A percentile compares a stretch with the other conserved stretches of the same genome.
These are phyloP conservation scores for Notodonta ziczac DNA, from an alignment of 2,888 invertebrate genomes.

Conservation along the genomic window DNA sequence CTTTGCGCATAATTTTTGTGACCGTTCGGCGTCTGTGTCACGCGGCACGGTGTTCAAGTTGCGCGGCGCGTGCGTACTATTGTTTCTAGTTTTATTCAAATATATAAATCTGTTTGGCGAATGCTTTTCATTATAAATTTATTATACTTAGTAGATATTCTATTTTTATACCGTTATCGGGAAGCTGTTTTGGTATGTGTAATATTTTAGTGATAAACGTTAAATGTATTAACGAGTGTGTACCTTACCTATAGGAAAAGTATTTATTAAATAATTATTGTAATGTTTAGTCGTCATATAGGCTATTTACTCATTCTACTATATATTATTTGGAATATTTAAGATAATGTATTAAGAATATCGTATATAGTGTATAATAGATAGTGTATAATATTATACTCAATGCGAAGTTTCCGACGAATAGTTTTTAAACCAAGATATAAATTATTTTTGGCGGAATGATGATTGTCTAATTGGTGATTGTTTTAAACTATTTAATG, in stretches of 20 bases:
- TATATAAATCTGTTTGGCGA: neutral
- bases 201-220: neutral
- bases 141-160: neutral
- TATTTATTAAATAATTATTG: neutral
- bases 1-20: no score
- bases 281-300: neutral
- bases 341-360: neutral
- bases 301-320: neutral
- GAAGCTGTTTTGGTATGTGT: neutral
- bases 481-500: no score
- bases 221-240: neutral
- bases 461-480: no score
- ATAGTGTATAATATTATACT: no score
- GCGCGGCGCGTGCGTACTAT: no score
- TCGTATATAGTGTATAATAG: no score
- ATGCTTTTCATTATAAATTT: neutral
- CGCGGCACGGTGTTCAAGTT: no score
- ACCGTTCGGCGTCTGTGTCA: no score
- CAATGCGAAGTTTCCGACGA: no score
- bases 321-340: neutral
- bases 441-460: no score
- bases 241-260: neutral
- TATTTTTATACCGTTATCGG: conserved; percentile 2
- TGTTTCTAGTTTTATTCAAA: no score
- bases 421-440: no score